These are phyloP conservation scores for Pelagia noctiluca DNA, from an alignment of 30 jellyfish, hydroid and myxozoan genomes.

Conservation along the genomic window DNA sequence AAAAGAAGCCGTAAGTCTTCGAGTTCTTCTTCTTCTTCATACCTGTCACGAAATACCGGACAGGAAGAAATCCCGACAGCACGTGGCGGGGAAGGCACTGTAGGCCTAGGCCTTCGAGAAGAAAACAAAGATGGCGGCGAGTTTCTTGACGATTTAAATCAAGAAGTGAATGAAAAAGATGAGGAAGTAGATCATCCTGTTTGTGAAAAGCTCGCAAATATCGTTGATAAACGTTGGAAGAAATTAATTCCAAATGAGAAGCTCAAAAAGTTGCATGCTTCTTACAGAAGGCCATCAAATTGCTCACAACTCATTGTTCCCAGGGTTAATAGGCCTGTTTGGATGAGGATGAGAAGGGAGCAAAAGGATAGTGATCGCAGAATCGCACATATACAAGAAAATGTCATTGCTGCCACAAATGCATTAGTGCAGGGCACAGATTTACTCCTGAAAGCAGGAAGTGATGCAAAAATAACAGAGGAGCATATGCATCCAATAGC, in stretches of 20 bases:
- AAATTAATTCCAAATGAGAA: slow-evolving; percentile 11
- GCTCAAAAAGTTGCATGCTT: background rate
- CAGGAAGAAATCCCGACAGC: background rate
- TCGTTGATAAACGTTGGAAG: slow-evolving; percentile 9
- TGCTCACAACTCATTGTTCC: slow-evolving; percentile 12
- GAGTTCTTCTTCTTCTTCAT: slow-evolving; percentile 1
- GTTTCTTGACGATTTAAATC: slow-evolving; percentile 12
- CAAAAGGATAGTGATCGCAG: slow-evolving; percentile 21
- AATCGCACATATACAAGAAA: slow-evolving; percentile 1
- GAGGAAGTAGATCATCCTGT: slow-evolving; percentile 18
- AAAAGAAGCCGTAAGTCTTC: slow-evolving; percentile 6
- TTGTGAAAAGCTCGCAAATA: slow-evolving; percentile 12
- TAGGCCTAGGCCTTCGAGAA: no score
- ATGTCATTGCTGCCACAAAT: no score
- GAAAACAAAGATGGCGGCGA: slow-evolving; percentile 7
- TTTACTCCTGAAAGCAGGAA: background rate
- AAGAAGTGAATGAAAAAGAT: slow-evolving; percentile 12
- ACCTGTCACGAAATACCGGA: background rate
- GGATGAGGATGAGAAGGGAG: slow-evolving; percentile 24
- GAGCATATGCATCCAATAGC: background rate
- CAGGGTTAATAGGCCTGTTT: slow-evolving; percentile 24
- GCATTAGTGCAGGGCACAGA: background rate
- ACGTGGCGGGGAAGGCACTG: background rate
- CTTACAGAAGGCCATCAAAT: slow-evolving; percentile 11
- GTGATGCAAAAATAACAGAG: background rate